Evolutionary conservation across 2,888 invertebrate genomes (phyloP).

Genomic region (Tanytarsus gracilentus): DNA sequence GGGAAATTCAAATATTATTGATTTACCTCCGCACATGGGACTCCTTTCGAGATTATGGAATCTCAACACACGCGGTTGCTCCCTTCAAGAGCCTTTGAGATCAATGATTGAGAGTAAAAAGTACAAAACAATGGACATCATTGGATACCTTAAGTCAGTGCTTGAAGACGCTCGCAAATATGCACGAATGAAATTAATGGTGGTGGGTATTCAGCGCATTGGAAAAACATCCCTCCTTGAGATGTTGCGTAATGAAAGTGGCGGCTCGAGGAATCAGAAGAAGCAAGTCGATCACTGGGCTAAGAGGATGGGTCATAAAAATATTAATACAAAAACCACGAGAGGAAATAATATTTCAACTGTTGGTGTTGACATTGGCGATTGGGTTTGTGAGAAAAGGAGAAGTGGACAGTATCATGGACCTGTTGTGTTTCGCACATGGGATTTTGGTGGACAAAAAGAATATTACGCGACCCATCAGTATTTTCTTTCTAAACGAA

Average conservation of each 20-base stretch:
- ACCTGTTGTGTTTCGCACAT: constrained; percentile 85
- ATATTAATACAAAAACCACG: constrained; percentile 62
- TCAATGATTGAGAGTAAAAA: constrained; percentile 88
- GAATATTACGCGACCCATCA: constrained; percentile 94
- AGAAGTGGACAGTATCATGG: constrained; percentile 68
- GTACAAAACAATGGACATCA: constrained; percentile 90
- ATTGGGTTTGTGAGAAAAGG: constrained; percentile 80
- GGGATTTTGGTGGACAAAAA: constrained; percentile 77
- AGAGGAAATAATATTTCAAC: constrained; percentile 83
- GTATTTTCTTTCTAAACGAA: constrained; percentile 91
- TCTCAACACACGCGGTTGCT: constrained; percentile 82
- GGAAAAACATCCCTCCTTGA: constrained; percentile 87
- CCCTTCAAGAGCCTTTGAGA: constrained; percentile 75
- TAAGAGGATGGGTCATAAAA: constrained; percentile 87
- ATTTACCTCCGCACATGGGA: constrained; percentile 93
- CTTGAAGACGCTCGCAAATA: constrained; percentile 86
- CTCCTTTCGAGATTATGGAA: constrained; percentile 92
- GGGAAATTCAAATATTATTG: constrained; percentile 58
- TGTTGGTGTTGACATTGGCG: constrained; percentile 94
- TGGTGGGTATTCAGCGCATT: constrained; percentile 81
- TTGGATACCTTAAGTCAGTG: constrained; percentile 79
- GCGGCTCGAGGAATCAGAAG: constrained; percentile 31
- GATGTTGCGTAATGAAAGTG: constrained; percentile 34
- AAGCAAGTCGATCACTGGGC: constrained; percentile 73
- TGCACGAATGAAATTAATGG: constrained; percentile 91